Conservation (phyloP, 2,797 vertebrate genomes). For the Brachymystax lenok region DNA sequence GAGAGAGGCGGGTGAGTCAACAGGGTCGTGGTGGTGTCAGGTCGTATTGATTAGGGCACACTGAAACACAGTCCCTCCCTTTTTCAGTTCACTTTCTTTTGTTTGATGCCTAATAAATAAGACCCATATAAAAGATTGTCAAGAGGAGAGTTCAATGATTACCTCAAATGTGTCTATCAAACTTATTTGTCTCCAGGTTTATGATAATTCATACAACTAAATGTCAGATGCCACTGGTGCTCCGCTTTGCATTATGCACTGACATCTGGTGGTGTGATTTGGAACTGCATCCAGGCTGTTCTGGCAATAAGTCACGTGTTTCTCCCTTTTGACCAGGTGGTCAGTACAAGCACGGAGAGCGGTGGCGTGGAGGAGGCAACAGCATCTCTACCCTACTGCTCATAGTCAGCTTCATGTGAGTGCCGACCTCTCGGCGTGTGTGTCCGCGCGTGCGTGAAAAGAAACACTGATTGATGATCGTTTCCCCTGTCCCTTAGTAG, state of each 20-base stretch:
- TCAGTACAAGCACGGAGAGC: conserved; percentile 70
- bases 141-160: too few relatives aligned
- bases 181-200: too few relatives aligned
- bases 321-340: conserved; percentile 66
- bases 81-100: too few relatives aligned
- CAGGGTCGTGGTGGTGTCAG: neutral
- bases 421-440: conserved; percentile 25
- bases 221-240: neutral
- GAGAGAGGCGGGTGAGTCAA: conserved; percentile 65
- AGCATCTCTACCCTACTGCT: conserved; percentile 84
- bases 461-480: too few relatives aligned
- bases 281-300: neutral
- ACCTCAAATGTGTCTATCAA: too few relatives aligned
- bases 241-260: neutral
- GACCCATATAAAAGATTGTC: too few relatives aligned
- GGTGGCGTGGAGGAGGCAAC: conserved; percentile 63
- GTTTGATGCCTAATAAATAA: too few relatives aligned
- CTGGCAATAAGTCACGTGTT: neutral
- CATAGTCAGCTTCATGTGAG: conserved; percentile 91
- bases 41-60: neutral
- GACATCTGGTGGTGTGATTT: conserved; percentile 28
- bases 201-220: too few relatives aligned
- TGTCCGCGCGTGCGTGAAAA: neutral
- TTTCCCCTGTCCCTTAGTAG: too few relatives aligned
- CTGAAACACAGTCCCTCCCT: neutral